These are phyloP conservation scores for Eulemur macaco DNA, from an alignment of 2,113 vertebrate genomes.

Conservation along the genomic window DNA sequence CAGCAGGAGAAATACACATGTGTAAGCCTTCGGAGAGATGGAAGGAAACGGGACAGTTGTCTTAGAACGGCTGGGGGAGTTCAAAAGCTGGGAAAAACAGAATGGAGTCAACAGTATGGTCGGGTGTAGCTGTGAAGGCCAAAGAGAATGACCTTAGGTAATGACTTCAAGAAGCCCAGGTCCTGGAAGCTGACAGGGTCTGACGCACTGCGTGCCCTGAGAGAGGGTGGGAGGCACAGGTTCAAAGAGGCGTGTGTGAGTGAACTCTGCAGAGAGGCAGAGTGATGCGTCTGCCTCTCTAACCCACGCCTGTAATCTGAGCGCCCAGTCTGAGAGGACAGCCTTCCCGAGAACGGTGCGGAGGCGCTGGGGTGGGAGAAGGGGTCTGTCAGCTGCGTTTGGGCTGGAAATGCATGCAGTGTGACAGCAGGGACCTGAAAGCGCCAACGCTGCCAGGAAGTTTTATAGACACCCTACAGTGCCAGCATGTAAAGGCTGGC, in stretches of 20 bases:
- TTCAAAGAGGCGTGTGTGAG: background rate
- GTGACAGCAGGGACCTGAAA: background rate
- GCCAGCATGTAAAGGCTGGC: background rate
- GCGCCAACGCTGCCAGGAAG: background rate
- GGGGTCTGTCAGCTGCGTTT: background rate
- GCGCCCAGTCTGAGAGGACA: background rate
- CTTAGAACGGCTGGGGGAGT: background rate
- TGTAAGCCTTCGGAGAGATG: conserved; percentile 41
- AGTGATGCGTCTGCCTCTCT: background rate
- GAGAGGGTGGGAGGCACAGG: background rate
- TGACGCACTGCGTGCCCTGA: background rate
- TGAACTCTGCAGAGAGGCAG: fast-evolving
- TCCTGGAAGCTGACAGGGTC: background rate
- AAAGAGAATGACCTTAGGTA: conserved; percentile 37
- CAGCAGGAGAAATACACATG: conserved; percentile 27
- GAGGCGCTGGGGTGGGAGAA: background rate
- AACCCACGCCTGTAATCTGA: background rate
- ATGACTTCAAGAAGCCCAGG: conserved; percentile 64
- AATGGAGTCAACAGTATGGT: background rate
- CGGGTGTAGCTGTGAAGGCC: conserved; percentile 1
- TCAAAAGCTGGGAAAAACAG: conserved; percentile 51
- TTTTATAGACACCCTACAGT: background rate
- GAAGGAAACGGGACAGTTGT: conserved; percentile 50
- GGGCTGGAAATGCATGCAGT: background rate
- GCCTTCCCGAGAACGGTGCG: background rate